Evolutionary conservation across 1,140 invertebrate species (phyloP), one percentile per base, ranked within the genome.

Genomic region (Oscheius sp.): DNA sequence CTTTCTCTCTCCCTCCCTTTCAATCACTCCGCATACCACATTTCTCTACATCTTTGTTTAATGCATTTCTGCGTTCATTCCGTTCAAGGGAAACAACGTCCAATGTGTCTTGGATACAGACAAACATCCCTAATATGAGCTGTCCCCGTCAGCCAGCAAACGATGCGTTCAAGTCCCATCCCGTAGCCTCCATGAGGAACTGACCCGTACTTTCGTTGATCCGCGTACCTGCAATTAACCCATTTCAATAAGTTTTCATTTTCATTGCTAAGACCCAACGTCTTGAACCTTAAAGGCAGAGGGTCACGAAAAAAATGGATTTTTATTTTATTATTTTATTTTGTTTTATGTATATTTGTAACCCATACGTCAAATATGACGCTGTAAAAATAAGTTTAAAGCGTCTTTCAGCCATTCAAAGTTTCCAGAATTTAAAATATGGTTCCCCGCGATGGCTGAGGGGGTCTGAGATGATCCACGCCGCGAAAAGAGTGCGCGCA

Each of bases 111-210:
- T 35, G 96, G 96, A 86, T 98, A 99, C 0, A 99, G 88, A 80
- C 92, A 95, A 1, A 95, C 94, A 84, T 99, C 96, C 55, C 96
- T 88, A 82, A 99, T 98, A 85, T 99, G 96, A 84, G 95, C 91
- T 64, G 95, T 88, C 85, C 94, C 92, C 10, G 97, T 88, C 32
- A 99, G 85, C 95, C 95, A 99, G 85, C 95, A 98, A 2, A 98
- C 85, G 85, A 98, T 97, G 15, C 97, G 88, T 86, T 99, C 97
- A 76, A 99, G 87, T 0, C 97, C 97, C 2, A 99, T 87, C 23
- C 97, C 96, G 87, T 97, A 99, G 68, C 97, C 97, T 68, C 96
- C 96, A 87, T 99, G 96, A 1, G 95, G 94, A 82, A 91, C 91
- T 0, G 91, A 90, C 63, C 97, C 96, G 86, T 95, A 98, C 84